Evolutionary conservation across 2,797 vertebrate species (phyloP), one percentile per base, ranked within the genome.

Genomic region (Eptatretus atami): DNA sequence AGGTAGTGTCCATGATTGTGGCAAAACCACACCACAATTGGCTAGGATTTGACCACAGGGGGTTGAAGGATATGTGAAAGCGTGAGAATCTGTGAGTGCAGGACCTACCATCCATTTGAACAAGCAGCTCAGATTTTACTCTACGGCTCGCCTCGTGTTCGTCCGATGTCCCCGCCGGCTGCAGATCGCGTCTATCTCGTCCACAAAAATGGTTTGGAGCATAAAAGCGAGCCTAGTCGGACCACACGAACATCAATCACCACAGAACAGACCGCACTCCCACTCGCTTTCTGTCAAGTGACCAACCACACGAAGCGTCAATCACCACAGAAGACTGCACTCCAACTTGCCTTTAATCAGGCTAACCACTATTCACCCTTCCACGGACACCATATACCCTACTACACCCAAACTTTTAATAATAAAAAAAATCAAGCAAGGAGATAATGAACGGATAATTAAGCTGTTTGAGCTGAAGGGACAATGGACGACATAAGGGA

Each of bases 191-290:
- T 98, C 92, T 2, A 96, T 84, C 76, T 98, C 90, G 25, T 98
- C 92, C 64, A 98, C 86, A 74, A 98, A 98, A 75, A 98, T 88
- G 0, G 90, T 98, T 81, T 2, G 92, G 92, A 1, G 92, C 87
- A 53, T 96, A 95, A 78, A 87, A 96, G 64, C 82, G 78, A 6
- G 92, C 92, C 92, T 98, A 70, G 12, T 10, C 10, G 2, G 13
- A 60, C 3, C 12, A 15, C 53, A 53, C 53, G n/a, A 67, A 44
- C 31, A 8, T 44, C 4, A 44, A 44, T 44, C 31, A 44, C 31
- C 31, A 44, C 31, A 44, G 31, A 44, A 44, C 31, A 44, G 31
- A 44, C 31, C 31, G 4, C 31, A 44, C 31, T 44, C 31, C 31
- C 31, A 44, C 31, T 44, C 31, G 31, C 31, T 8, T 44, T 44